Evolutionary conservation across 2,797 vertebrate species (phyloP).

Genomic region (Megalops cyprinoides): DNA sequence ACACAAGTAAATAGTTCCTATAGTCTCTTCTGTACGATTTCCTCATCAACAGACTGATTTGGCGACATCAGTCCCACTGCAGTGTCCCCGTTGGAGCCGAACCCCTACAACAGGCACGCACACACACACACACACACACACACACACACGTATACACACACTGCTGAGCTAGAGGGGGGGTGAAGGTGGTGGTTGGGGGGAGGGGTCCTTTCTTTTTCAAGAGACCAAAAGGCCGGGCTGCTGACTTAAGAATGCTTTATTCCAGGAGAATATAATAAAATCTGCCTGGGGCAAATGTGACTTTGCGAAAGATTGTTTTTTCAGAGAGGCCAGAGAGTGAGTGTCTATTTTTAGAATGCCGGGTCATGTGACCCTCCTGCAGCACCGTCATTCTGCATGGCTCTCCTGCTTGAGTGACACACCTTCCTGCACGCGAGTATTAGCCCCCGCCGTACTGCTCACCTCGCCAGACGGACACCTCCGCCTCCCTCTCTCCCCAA

Average conservation of each 20-base stretch:
- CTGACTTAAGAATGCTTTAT: conserved; percentile 57
- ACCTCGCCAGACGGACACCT: not conserved
- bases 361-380: not conserved
- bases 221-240: not conserved
- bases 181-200: conserved; percentile 6
- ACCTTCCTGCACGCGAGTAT: conserved; percentile 67
- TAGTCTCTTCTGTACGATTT: no score
- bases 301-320: conserved; percentile 58
- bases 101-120: not conserved
- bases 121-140: not conserved
- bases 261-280: conserved; percentile 56
- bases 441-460: conserved; percentile 54
- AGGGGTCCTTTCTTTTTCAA: not conserved
- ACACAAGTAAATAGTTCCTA: no score
- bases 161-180: conserved; percentile 29
- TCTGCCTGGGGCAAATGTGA: conserved; percentile 59
- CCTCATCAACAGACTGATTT: no score
- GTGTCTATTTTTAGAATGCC: conserved; percentile 60
- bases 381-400: conserved; percentile 62
- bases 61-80: no score
- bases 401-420: conserved; percentile 50
- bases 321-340: conserved; percentile 45
- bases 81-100: no score
- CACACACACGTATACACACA: not conserved
- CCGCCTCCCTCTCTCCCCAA: not conserved